These are phyloP conservation scores for Ictalurus furcatus DNA, from an alignment of 2,113 vertebrate species.

Conservation along the genomic window DNA sequence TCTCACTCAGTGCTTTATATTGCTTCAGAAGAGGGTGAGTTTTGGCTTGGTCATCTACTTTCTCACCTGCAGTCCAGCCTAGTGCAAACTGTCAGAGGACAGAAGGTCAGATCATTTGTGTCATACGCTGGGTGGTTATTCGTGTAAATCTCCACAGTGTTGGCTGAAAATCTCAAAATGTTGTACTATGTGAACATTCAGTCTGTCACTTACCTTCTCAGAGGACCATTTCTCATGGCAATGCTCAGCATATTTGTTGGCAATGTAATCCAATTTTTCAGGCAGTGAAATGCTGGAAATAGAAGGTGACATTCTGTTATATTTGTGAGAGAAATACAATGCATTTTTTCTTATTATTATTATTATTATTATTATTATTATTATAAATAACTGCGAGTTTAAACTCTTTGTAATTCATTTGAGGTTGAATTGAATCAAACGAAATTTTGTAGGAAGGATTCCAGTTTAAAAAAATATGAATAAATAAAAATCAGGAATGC, in stretches of 20 bases:
- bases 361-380: no score
- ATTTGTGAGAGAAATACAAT: background rate
- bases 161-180: background rate
- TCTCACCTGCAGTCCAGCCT: slow-evolving; percentile 88
- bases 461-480: background rate
- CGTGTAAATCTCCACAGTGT: slow-evolving; percentile 11
- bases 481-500: background rate
- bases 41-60: slow-evolving; percentile 86
- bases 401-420: background rate
- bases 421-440: background rate
- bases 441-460: background rate
- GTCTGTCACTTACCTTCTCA: slow-evolving; percentile 84
- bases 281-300: slow-evolving; percentile 85
- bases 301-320: background rate
- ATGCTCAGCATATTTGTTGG: slow-evolving; percentile 95
- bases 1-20: slow-evolving; percentile 90
- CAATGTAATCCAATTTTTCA: slow-evolving; percentile 93
- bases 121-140: background rate
- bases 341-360: background rate
- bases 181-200: background rate
- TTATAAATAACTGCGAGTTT: background rate
- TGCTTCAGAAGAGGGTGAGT: slow-evolving; percentile 89
- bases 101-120: background rate
- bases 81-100: slow-evolving; percentile 77
- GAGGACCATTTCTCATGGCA: slow-evolving; percentile 95